These are phyloP conservation scores for Phenganax marumi DNA, from an alignment of 92 coral and sea anemone genomes.

Conservation along the genomic window DNA sequence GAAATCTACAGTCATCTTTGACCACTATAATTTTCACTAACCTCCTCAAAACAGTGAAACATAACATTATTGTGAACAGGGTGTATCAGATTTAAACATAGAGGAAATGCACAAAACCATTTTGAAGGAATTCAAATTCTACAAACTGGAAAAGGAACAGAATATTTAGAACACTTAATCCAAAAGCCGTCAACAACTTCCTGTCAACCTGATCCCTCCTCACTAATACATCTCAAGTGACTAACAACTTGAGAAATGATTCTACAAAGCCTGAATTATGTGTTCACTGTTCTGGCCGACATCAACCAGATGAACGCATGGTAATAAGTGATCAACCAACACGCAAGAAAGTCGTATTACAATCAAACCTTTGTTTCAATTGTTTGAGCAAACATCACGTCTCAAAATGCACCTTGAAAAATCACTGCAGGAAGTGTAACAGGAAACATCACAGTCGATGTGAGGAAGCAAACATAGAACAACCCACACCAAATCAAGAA, in stretches of 20 bases:
- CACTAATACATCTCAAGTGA: background rate
- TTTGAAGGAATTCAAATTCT: too few relatives aligned
- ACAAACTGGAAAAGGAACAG: too few relatives aligned
- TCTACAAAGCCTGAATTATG: background rate
- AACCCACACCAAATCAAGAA: too few relatives aligned
- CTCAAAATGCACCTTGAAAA: background rate
- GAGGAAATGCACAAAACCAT: too few relatives aligned
- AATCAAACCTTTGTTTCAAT: constrained; percentile 6
- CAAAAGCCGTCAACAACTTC: too few relatives aligned
- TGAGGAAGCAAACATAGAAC: too few relatives aligned
- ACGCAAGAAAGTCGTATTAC: background rate
- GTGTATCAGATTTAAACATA: too few relatives aligned
- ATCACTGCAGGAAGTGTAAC: background rate
- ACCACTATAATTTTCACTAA: too few relatives aligned
- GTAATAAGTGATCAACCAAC: background rate
- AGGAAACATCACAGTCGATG: background rate
- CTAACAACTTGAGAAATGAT: background rate
- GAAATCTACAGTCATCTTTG: background rate
- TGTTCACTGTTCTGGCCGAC: background rate
- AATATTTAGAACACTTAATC: too few relatives aligned
- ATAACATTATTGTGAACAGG: too few relatives aligned
- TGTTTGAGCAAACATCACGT: constrained; percentile 8
- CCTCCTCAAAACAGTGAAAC: too few relatives aligned
- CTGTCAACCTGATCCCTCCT: too few relatives aligned
- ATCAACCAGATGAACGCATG: background rate